Percentiles rank a stretch among this genome's conserved stretches.
phyloP scores from a whole-genome alignment of 2,888 invertebrate genomes.

The Drosophila affinis region DNA sequence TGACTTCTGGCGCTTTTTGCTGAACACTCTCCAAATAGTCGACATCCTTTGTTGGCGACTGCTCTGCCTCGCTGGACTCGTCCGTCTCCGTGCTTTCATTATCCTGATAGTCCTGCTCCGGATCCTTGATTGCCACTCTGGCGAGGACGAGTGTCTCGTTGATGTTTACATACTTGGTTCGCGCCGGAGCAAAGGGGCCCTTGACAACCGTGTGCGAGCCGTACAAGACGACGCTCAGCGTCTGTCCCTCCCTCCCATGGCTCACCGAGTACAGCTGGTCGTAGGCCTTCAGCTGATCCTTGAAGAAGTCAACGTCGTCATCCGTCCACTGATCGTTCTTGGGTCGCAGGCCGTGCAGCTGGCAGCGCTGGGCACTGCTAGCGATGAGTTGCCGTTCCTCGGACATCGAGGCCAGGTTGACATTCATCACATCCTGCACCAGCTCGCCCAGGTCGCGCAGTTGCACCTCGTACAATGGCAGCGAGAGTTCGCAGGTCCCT shows the following conservation, averaged over 20 bases:
- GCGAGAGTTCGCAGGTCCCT: constrained; percentile 1
- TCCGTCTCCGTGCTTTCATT: not conserved
- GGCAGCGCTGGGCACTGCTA: constrained; percentile 87
- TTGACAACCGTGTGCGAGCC: constrained; percentile 86
- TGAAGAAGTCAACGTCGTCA: constrained; percentile 86
- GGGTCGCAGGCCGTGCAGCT: constrained; percentile 88
- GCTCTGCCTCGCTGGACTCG: not conserved
- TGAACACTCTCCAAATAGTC: not conserved
- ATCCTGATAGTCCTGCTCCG: not conserved
- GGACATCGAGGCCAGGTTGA: constrained; percentile 84
- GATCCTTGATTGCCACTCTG: constrained; percentile 85
- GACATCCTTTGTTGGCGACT: not conserved
- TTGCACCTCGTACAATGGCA: constrained; percentile 84
- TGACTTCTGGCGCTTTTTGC: not conserved
- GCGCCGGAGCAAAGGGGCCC: constrained; percentile 88
- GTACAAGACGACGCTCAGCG: constrained; percentile 86
- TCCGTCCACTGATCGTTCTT: constrained; percentile 86
- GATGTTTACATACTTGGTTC: constrained; percentile 87
- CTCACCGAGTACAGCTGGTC: constrained; percentile 78
- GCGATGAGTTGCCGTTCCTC: constrained; percentile 85
- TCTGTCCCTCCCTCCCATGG: constrained; percentile 34
- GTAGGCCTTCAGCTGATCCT: constrained; percentile 85
- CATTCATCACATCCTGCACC: constrained; percentile 77
- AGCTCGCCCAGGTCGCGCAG: constrained; percentile 87
- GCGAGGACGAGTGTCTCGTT: constrained; percentile 87